phyloP scores from a whole-genome alignment of 2,797 vertebrate species.

The Girardinus metallicus region DNA sequence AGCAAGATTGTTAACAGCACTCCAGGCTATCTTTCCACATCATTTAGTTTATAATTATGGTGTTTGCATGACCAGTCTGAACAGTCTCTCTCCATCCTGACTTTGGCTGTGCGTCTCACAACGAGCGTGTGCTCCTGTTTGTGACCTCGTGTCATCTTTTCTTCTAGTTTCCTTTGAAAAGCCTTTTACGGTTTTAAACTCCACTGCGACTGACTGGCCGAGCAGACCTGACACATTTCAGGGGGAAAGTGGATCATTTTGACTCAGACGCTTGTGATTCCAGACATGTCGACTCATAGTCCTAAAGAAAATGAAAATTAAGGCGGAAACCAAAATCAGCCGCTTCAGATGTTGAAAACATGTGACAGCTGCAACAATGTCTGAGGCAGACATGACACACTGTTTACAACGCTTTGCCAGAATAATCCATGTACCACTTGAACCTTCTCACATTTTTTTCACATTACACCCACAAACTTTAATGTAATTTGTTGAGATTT shows the following conservation, averaged over 20 bases:
- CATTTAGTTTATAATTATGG: constrained; percentile 82
- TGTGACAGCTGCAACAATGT: neutral
- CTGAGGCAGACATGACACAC: neutral
- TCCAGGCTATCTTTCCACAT: constrained; percentile 82
- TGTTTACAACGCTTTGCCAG: neutral
- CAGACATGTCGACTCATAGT: neutral
- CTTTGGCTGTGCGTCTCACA: constrained; percentile 33
- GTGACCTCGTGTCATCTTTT: constrained; percentile 17
- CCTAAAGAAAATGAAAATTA: neutral
- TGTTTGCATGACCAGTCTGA: constrained; percentile 66
- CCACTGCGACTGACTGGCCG: neutral
- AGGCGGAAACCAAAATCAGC: neutral
- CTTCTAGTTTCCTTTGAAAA: constrained; percentile 5
- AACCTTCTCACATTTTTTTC: neutral
- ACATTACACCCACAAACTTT: neutral
- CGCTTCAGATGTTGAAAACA: neutral
- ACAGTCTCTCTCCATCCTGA: constrained; percentile 45
- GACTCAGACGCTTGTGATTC: neutral
- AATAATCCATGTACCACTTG: neutral
- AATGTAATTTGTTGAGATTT: neutral
- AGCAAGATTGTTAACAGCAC: constrained; percentile 73
- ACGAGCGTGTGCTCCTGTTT: constrained; percentile 31
- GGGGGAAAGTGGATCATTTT: neutral
- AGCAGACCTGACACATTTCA: neutral
- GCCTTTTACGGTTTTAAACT: constrained; percentile 20